Conservation (phyloP, 1,140 invertebrate genomes). For the Ctenoplectra terminalis region DNA sequence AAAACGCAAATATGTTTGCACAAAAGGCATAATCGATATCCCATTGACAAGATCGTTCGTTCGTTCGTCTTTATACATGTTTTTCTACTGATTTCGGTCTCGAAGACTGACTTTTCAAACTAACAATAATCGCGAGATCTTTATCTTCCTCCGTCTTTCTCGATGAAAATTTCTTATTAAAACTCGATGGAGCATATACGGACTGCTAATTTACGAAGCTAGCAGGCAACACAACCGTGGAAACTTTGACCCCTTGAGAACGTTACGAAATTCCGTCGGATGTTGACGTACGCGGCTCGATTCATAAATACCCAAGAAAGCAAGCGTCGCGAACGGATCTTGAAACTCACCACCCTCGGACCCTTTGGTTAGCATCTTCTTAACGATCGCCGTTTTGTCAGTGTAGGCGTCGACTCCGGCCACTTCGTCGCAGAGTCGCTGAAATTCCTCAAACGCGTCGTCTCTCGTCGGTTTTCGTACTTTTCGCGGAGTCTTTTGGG, state of each 20-base stretch:
- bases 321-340: background rate
- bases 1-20: slow-evolving; percentile 27
- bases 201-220: background rate
- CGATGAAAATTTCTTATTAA: background rate
- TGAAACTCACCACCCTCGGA: slow-evolving; percentile 82
- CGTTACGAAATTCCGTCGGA: slow-evolving; percentile 17
- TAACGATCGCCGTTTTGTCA: slow-evolving; percentile 91
- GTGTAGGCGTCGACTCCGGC: slow-evolving; percentile 90
- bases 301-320: background rate
- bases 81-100: too few relatives aligned
- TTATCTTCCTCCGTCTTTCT: too few relatives aligned
- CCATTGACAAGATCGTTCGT: slow-evolving; percentile 45
- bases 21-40: slow-evolving; percentile 17
- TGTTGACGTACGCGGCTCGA: background rate
- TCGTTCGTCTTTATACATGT: too few relatives aligned
- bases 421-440: slow-evolving; percentile 89
- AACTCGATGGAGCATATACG: background rate
- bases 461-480: slow-evolving; percentile 80
- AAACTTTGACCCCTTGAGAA: slow-evolving; percentile 10
- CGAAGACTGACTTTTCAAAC: too few relatives aligned
- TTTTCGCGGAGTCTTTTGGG: slow-evolving; percentile 18
- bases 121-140: too few relatives aligned
- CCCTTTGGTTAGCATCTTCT: slow-evolving; percentile 88
- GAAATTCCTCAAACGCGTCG: slow-evolving; percentile 91
- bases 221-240: background rate